A percentile compares a stretch with the other conserved stretches of the same genome.
These are phyloP conservation scores for Ecdyonurus torrentis DNA, from an alignment of 2,888 invertebrate species.

Conservation along the genomic window DNA sequence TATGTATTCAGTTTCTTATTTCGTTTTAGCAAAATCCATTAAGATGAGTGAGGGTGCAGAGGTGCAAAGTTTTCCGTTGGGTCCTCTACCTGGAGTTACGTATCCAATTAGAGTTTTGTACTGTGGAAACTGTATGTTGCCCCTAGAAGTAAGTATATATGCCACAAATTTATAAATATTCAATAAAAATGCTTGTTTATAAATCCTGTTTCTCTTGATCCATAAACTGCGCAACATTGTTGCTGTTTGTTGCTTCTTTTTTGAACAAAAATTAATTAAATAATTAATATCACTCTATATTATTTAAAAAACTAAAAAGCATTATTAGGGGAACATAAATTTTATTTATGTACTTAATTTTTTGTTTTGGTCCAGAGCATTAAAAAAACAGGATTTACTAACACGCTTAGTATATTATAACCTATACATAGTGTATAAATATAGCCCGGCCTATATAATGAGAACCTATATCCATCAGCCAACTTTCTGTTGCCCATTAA, in stretches of 20 bases:
- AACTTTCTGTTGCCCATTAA: no score
- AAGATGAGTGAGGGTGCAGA: background rate
- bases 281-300: conserved; percentile 2
- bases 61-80: background rate
- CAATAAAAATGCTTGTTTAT: no score
- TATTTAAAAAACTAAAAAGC: background rate
- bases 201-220: no score
- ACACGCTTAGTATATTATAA: no score
- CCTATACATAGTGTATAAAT: no score
- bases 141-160: conserved; percentile 53
- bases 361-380: no score
- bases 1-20: background rate
- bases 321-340: background rate
- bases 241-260: background rate
- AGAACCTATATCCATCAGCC: no score
- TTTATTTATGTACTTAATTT: background rate
- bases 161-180: no score
- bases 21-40: background rate
- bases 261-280: background rate
- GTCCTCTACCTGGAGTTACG: conserved; percentile 44
- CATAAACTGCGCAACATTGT: no score
- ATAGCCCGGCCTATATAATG: no score
- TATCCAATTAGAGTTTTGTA: conserved; percentile 72
- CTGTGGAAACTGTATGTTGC: conserved; percentile 88
- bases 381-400: no score